A percentile compares a stretch with the other conserved stretches of the same genome.
These are phyloP conservation scores for Crocodylus rhombifer DNA, from an alignment of 2,797 vertebrate species.

Conservation along the genomic window DNA sequence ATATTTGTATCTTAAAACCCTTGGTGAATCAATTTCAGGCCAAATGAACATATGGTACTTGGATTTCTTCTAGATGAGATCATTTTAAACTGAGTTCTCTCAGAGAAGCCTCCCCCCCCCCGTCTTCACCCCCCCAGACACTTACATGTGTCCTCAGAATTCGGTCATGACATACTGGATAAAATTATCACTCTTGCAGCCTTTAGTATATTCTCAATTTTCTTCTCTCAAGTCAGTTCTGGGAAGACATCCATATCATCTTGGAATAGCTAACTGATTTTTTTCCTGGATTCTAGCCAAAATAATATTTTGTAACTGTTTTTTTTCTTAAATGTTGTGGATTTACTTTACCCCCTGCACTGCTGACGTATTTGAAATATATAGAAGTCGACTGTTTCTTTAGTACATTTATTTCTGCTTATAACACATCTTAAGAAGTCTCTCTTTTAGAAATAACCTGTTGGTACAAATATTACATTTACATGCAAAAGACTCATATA, in stretches of 20 bases:
- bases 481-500: accelerated
- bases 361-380: neutral
- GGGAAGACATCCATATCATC: slow-evolving; percentile 60
- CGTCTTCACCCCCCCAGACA: slow-evolving; percentile 49
- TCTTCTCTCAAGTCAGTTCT: slow-evolving; percentile 54
- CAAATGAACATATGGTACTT: slow-evolving; percentile 72
- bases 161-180: slow-evolving; percentile 67
- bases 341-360: slow-evolving; percentile 14
- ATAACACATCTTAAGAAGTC: neutral
- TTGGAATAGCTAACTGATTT: slow-evolving; percentile 72
- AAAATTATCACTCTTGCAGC: slow-evolving; percentile 71
- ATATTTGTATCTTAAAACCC: slow-evolving; percentile 24
- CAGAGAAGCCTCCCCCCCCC: slow-evolving; percentile 1
- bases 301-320: slow-evolving; percentile 21
- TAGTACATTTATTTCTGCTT: neutral
- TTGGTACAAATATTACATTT: neutral
- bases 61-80: slow-evolving; percentile 79
- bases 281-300: slow-evolving; percentile 60
- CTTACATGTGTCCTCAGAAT: slow-evolving; percentile 70
- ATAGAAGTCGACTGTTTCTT: neutral
- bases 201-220: slow-evolving; percentile 50
- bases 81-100: slow-evolving; percentile 69
- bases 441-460: neutral
- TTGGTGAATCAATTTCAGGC: slow-evolving; percentile 49
- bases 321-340: slow-evolving; percentile 24